Evolutionary conservation across 2,888 invertebrate species (phyloP).

Genomic region (Amphipyra tragopoginis): DNA sequence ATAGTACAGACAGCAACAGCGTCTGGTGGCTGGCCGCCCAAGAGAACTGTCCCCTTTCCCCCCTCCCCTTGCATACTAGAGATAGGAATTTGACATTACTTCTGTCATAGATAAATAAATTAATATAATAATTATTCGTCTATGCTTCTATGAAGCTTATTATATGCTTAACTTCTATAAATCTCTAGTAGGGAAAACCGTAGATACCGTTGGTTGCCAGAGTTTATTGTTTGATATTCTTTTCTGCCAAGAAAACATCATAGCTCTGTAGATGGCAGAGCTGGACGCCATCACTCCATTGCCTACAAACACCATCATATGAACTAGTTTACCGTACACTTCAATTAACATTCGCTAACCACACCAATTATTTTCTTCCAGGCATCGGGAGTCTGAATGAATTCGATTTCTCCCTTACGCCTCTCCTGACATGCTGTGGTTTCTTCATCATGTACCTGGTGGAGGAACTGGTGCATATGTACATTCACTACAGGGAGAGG

Average conservation of each 20-base stretch:
- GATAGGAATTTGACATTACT: no score
- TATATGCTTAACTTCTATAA: no score
- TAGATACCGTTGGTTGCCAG: background rate
- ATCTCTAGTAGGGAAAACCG: no score
- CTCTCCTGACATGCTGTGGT: constrained; percentile 93
- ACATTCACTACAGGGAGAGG: constrained; percentile 89
- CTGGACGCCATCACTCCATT: constrained; percentile 1
- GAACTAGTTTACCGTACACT: constrained; percentile 3
- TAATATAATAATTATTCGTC: no score
- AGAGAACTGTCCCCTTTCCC: no score
- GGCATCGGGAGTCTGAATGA: constrained; percentile 80
- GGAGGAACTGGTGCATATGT: constrained; percentile 94
- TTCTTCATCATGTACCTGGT: constrained; percentile 94
- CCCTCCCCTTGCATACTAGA: no score
- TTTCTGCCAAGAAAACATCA: no score
- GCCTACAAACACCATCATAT: constrained; percentile 4
- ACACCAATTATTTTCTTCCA: constrained; percentile 57
- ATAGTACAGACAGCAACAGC: no score
- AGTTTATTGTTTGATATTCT: no score
- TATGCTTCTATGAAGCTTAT: no score
- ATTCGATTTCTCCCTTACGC: constrained; percentile 91
- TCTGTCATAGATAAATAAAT: no score
- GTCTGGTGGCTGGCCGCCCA: no score
- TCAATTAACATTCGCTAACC: constrained; percentile 5
- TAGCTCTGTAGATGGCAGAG: background rate